These are phyloP conservation scores for Limonius californicus DNA, from an alignment of 1,140 invertebrate species.

Conservation along the genomic window DNA sequence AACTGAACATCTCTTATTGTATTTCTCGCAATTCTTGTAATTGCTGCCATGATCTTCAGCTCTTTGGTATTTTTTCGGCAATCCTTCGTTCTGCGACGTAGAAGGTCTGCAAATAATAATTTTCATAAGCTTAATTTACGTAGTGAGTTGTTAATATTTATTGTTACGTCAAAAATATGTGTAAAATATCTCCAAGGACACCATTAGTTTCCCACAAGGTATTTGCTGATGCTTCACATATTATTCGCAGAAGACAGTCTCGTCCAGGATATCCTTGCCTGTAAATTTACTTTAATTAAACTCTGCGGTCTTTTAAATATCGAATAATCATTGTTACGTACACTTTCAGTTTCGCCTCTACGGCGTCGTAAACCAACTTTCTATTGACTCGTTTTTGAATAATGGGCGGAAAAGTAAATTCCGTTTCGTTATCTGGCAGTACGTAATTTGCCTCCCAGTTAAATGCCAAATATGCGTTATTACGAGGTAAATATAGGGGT, in stretches of 20 bases:
- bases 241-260: slow-evolving; percentile 47
- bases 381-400: slow-evolving; percentile 34
- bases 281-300: slow-evolving; percentile 16
- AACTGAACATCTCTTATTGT: slow-evolving; percentile 37
- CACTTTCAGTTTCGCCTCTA: slow-evolving; percentile 36
- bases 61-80: slow-evolving; percentile 52
- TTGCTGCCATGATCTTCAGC: slow-evolving; percentile 50
- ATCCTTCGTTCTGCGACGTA: slow-evolving; percentile 51
- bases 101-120: slow-evolving; percentile 48
- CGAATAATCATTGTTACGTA: slow-evolving; percentile 27
- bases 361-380: slow-evolving; percentile 33
- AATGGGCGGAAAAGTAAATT: slow-evolving; percentile 34
- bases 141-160: not conserved
- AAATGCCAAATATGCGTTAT: slow-evolving; percentile 67
- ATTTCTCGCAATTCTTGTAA: slow-evolving; percentile 41
- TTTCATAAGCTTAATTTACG: not conserved
- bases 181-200: slow-evolving; percentile 49
- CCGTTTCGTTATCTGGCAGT: slow-evolving; percentile 50
- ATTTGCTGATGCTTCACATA: slow-evolving; percentile 48
- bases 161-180: slow-evolving; percentile 51
- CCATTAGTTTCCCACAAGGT: slow-evolving; percentile 48
- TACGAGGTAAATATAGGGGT: slow-evolving; percentile 64
- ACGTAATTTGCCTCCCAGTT: slow-evolving; percentile 72
- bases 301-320: no score
- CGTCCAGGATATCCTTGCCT: slow-evolving; percentile 50